Percentiles rank a stretch among this genome's conserved stretches.
These are phyloP conservation scores for Oncorhynchus nerka DNA, from an alignment of 2,113 vertebrate genomes.

Conservation along the genomic window DNA sequence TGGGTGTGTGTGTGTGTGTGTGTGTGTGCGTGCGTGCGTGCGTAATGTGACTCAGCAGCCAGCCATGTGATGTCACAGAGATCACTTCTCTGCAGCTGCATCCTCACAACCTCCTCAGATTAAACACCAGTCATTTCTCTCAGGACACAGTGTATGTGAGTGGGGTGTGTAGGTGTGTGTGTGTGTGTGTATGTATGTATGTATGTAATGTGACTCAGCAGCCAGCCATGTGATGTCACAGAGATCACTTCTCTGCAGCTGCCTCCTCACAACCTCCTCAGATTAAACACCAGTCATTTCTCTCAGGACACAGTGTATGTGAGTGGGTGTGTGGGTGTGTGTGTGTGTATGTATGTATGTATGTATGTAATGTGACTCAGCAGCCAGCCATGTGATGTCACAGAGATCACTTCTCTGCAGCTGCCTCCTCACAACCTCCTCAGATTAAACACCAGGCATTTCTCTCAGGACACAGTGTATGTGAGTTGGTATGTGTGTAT, in stretches of 20 bases:
- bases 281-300: constrained; percentile 54
- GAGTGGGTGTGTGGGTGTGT: no score
- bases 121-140: constrained; percentile 45
- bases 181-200: not conserved
- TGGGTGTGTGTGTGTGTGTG: no score
- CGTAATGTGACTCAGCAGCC: constrained; percentile 8
- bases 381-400: constrained; percentile 27
- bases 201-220: constrained; percentile 13
- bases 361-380: constrained; percentile 8
- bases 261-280: constrained; percentile 41
- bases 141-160: not conserved
- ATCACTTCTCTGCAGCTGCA: constrained; percentile 59
- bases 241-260: constrained; percentile 56
- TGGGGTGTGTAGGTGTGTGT: no score
- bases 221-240: constrained; percentile 28
- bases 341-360: not conserved
- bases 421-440: constrained; percentile 47
- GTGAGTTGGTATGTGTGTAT: no score
- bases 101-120: constrained; percentile 45
- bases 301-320: not conserved
- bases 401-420: constrained; percentile 52
- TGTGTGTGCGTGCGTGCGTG: no score
- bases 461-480: not conserved
- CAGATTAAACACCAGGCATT: constrained; percentile 54
- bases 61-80: constrained; percentile 25